Conservation (phyloP, 2,888 invertebrate genomes). For the Eupithecia inturbata region DNA sequence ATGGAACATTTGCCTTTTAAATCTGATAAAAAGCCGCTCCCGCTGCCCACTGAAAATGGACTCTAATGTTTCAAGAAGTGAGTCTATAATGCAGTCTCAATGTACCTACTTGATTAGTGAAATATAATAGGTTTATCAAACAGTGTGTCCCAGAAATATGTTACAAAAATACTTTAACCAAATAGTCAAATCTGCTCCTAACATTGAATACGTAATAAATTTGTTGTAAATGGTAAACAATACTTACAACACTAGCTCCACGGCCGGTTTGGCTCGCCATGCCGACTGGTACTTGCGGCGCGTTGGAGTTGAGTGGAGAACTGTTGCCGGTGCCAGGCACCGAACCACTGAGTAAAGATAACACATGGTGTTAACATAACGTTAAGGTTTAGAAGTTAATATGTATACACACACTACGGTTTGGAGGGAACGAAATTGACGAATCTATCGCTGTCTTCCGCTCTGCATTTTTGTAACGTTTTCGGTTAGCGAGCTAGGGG, state of each 20-base stretch:
- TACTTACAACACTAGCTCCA: constrained; percentile 93
- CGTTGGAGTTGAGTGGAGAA: constrained; percentile 85
- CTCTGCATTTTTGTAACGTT: no score
- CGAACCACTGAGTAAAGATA: constrained; percentile 62
- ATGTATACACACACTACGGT: not conserved
- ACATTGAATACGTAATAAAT: not conserved
- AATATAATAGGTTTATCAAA: not conserved
- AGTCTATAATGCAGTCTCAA: not conserved
- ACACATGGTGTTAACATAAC: not conserved
- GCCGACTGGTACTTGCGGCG: constrained; percentile 87
- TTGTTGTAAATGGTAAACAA: not conserved
- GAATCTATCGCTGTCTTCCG: no score
- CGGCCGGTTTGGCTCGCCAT: constrained; percentile 92
- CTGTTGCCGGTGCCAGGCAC: constrained; percentile 78
- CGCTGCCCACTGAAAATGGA: not conserved
- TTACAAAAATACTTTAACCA: not conserved
- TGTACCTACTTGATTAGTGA: not conserved
- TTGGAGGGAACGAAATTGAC: no score
- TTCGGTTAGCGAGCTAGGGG: no score
- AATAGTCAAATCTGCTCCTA: not conserved
- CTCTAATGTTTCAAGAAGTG: not conserved
- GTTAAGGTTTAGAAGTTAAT: not conserved
- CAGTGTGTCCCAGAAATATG: not conserved
- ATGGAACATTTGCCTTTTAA: not conserved
- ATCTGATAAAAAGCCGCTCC: not conserved